Base-by-base conservation (phyloP, 1,140 invertebrate species). In the Maconellicoccus hirsutus region DNA sequence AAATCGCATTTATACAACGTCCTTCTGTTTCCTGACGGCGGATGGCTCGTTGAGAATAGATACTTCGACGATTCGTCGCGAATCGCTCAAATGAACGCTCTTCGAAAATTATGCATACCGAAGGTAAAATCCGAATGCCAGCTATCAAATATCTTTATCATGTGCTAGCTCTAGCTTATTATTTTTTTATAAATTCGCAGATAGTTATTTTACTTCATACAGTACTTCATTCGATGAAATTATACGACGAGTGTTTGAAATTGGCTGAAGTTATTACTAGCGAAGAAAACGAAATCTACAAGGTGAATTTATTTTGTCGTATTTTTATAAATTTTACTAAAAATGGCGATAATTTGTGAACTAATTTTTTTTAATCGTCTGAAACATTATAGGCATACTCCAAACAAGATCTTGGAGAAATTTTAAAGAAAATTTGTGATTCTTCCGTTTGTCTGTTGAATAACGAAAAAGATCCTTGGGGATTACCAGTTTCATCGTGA, bases 1-100 rank as follows among this genome's bases (percentile, higher is more conserved):
- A 88, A 89, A 75, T 86, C 88, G 66, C 82, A 89, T 27, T 81
- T 98, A 0, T 94, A 91, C 79, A 95, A 96, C 80, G 88, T 96
- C 7, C 78, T 98, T 25, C 77, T 94, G 1, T 96, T 96, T 77
- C 89, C 92, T 42, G 88, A 92, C 74, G 89, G 89, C 59, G 92
- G 93, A 27, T 98, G 94, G 94, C 82, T 97, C 71, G 84, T 87
- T 23, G 93, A 95, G 78, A 80, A 82, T 70, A 79, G 79, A 71
- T 76, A 79, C 1, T 78, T 77, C 12, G 78, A 80, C 12, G 76
- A 79, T 0, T 63, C 70, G 21, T 78, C 78, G 0, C 71, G 75
- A 79, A 84, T 77, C 76, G 81, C 76, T 59, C 90, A 94, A 77
- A 80, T 95, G 79, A 81, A 86, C 38, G 84, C 86, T 74, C 79